Base-by-base conservation (phyloP, 2,113 vertebrate species). In the Heterocephalus glaber region DNA sequence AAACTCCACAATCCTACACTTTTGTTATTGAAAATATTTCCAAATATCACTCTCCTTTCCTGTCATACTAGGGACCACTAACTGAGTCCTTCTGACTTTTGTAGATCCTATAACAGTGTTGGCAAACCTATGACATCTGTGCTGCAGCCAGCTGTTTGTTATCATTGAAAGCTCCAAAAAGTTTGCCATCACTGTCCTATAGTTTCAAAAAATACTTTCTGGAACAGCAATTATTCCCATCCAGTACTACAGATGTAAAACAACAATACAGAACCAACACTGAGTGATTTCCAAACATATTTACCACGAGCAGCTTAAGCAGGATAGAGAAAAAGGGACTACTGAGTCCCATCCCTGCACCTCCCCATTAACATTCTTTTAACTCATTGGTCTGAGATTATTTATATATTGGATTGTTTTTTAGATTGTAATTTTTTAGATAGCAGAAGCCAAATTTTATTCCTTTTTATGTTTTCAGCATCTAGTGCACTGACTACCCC, bases 11-110 rank as follows among this genome's bases (percentile, higher is more conserved):
- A 85, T 82, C 61, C 86, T 1, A 63, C 0, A 0, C 47, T 4
- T 52, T 85, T 90, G 2, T 58, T 91, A 82, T 8, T 82, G n/a
- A 86, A 94, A 91, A 81, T 28, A 81, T 20, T 74, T 95, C 54
- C 56, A 74, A 88, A 90, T 81, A 56, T 11, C 26, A 35, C 0
- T 92, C 68, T 90, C 87, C 61, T 66, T 49, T 63, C 44, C 44
- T 60, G 30, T 1, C 26, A 88, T 1, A 30, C 30, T 68, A 80
- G 24, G n/a, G 35, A 61, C 30, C 35, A 81, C 24, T 44, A 77
- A 66, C 52, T 54, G 26, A 82, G 58, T 33, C 60, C 33, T 88
- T 89, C 86, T 83, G 30, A 72, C 41, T 92, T 17, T 9, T 16
- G 16, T 1, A 77, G 8, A 77, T 41, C 24, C 93, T 44, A 89